Evolutionary conservation across 2,888 invertebrate species (phyloP), one percentile per base, ranked within the genome.

Genomic region (Mesorhabditis belari): DNA sequence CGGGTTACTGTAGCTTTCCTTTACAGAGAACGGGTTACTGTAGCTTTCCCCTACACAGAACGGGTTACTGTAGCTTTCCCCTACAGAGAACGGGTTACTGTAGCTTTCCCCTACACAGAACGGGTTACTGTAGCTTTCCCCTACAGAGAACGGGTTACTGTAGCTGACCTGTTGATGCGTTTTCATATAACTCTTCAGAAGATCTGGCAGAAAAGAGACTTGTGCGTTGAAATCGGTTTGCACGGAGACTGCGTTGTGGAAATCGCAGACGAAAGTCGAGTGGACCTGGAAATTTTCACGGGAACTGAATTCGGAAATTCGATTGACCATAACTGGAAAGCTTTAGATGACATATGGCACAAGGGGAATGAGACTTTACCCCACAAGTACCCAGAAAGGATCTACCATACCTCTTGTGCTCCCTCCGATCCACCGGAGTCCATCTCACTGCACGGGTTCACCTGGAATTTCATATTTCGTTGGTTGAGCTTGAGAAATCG

Each of bases 211-310:
- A 83, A 96, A 98, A 25, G 69, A 65, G 84, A 96, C 90, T 85
- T 98, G 94, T 1, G 93, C 92, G 84, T 96, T 95, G 0, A 95
- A 95, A 84, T 98, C 83, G 3, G 78, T 76, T 59, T 76, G 71
- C 28, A 81, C 69, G 49, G 70, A 93, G 78, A 96, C 95, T 82
- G 95, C 94, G 83, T 95, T 94, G 82, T 95, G 93, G 84, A 98
- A 96, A 83, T 96, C 94, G 2, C 95, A 95, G 64, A 95, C 92
- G 83, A 98, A 95, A 82, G 92, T 92, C 85, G 94, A 94, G 76
- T 92, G 90, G 28, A 96, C 94, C 56, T 61, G 23, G 49, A 49
- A 49, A 55, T 26, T 12, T 51, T 19, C 52, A 51, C n/a, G 44
- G 44, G 44, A 35, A 35, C n/a, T 35, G n/a, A 35, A 35, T 35